Conservation (phyloP, 2,888 invertebrate genomes). For the Caenorhabditis sp. region DNA sequence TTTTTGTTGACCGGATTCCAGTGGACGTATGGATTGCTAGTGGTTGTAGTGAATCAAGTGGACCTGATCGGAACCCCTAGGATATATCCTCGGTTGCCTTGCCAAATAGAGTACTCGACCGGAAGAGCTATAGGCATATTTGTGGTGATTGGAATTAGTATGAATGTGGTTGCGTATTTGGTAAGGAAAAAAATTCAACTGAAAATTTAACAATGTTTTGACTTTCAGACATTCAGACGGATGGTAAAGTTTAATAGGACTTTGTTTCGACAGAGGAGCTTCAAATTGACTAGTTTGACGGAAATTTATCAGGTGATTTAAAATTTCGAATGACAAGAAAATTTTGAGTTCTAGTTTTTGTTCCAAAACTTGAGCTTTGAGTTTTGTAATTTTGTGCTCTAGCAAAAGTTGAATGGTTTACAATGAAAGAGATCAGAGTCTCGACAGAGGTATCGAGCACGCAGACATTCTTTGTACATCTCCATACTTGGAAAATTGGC, state of each 20-base stretch:
- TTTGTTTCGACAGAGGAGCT: constrained; percentile 49
- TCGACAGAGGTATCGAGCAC: too few species aligned
- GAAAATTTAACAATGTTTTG: neutral
- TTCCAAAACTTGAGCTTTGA: neutral
- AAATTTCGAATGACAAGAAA: neutral
- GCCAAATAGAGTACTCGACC: constrained; percentile 57
- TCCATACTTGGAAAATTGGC: too few species aligned
- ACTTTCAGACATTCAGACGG: constrained; percentile 46
- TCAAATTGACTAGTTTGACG: constrained; percentile 32
- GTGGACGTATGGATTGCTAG: constrained; percentile 42
- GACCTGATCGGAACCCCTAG: constrained; percentile 40
- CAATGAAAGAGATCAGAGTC: too few species aligned
- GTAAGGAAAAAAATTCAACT: too few species aligned
- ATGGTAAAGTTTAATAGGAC: constrained; percentile 53
- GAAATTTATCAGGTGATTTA: constrained; percentile 49
- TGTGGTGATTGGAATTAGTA: neutral
- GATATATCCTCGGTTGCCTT: constrained; percentile 49
- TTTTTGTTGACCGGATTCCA: constrained; percentile 42
- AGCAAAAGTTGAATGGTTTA: too few species aligned
- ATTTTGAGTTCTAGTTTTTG: neutral
- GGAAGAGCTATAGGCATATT: constrained; percentile 29
- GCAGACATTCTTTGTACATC: too few species aligned
- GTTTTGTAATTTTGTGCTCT: too few species aligned
- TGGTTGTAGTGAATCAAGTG: constrained; percentile 44
- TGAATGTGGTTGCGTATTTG: constrained; percentile 32